Conservation (phyloP, 2,113 vertebrate genomes). For the Ascaphus truei region DNA sequence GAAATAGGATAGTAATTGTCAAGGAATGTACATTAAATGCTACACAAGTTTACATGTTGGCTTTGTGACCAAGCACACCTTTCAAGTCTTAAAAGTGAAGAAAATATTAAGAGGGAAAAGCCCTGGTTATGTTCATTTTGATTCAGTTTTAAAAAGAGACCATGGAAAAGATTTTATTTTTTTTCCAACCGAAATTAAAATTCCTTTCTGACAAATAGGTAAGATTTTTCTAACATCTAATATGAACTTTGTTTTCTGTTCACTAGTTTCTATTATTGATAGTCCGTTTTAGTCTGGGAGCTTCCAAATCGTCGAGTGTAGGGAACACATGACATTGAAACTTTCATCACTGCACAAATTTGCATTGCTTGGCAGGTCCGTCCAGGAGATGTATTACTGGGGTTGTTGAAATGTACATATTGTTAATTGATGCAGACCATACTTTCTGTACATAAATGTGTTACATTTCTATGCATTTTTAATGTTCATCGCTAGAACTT, state of each 20-base stretch:
- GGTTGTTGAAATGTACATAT: slow-evolving; percentile 59
- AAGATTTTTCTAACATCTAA: neutral
- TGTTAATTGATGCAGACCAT: slow-evolving; percentile 61
- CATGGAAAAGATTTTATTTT: too few relatives aligned
- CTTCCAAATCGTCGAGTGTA: neutral
- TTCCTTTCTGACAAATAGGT: neutral
- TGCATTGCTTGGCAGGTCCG: neutral
- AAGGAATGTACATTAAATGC: slow-evolving; percentile 43
- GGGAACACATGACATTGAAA: neutral
- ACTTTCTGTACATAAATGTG: slow-evolving; percentile 62
- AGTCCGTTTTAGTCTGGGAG: slow-evolving; percentile 17
- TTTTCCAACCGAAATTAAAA: neutral
- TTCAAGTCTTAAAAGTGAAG: slow-evolving; percentile 56
- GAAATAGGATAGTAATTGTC: slow-evolving; percentile 38
- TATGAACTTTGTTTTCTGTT: neutral
- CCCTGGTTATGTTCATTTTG: neutral
- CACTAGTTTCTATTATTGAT: neutral
- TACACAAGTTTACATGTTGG: slow-evolving; percentile 31
- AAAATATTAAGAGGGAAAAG: neutral
- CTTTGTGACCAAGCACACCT: slow-evolving; percentile 43
- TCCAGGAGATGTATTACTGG: neutral
- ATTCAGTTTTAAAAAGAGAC: neutral
- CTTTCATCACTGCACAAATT: neutral
- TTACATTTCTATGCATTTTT: slow-evolving; percentile 74
- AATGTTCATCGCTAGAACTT: slow-evolving; percentile 61